Base-by-base conservation (phyloP, 2,113 vertebrate species). In the Gorsachius goisagi region DNA sequence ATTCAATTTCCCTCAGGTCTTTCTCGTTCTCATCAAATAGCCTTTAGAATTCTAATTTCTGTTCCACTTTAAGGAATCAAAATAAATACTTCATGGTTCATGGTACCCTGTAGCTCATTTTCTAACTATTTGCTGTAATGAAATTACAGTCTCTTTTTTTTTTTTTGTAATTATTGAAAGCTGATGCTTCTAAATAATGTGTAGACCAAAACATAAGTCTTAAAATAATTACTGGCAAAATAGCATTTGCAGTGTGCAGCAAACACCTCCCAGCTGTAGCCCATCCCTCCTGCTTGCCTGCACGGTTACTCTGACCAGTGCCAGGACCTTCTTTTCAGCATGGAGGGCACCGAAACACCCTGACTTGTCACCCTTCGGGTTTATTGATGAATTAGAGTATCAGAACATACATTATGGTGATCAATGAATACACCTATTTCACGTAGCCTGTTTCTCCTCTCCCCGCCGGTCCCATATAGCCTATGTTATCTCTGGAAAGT, bases 1-100 rank as follows among this genome's bases (percentile, higher is more conserved):
- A 77, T 85, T 62, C 52, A 59, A 1, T 89, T 95, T 94, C 82
- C 37, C 76, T 85, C 39, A n/a, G 60, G 64, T 94, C 6, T 19
- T 92, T 83, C 76, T 96, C 6, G 3, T 80, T 94, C 76, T 81
- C 56, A 60, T 49, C n/a, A 71, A 85, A 90, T 52, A 80, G 30
- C 63, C 62, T 92, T 74, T 73, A 84, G 84, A 87, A 95, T 74
- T 84, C 60, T 71, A 90, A 63, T 66, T 92, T 90, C 41, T 89
- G 9, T 73, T 93, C 47, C 52, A 56, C 49, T 91, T 89, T 78
- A 92, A 89, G 60, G 47, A 91, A 90, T 62, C 33, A 89, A 74
- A 81, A 44, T 30, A 90, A 80, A 69, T 71, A 55, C 64, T 80
- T 84, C 41, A 55, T 47, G 59, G 75, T 18, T 84, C 32, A 24